phyloP scores from a whole-genome alignment of 2,113 vertebrate species.

The Neolamprologus fasciatus region DNA sequence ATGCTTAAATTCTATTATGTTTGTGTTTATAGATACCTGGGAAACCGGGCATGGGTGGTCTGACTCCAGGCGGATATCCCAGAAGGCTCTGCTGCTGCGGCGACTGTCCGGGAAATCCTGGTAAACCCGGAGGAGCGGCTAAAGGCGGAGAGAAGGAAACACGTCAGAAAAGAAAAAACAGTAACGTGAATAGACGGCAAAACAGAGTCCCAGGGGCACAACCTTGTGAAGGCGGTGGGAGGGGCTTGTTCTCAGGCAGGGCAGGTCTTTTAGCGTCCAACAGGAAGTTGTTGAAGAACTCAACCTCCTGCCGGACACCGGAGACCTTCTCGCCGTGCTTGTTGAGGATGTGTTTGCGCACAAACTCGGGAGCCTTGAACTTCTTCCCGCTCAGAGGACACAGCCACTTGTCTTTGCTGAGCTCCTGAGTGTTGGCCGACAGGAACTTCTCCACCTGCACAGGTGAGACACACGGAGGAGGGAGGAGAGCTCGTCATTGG shows the following conservation, averaged over 20 bases:
- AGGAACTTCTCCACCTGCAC: constrained; percentile 85
- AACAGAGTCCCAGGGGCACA: neutral
- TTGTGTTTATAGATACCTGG: neutral
- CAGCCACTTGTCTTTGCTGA: constrained; percentile 92
- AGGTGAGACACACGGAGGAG: neutral
- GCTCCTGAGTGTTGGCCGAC: constrained; percentile 83
- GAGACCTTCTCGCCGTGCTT: constrained; percentile 86
- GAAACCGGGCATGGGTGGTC: constrained; percentile 61
- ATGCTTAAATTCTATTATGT: neutral
- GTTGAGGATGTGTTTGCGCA: constrained; percentile 91
- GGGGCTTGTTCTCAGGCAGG: constrained; percentile 82
- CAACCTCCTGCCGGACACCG: constrained; percentile 85
- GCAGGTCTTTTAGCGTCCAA: constrained; percentile 83
- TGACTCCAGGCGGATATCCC: constrained; percentile 74
- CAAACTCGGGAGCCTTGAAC: constrained; percentile 94
- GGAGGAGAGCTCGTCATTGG: neutral
- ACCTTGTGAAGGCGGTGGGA: constrained; percentile 78
- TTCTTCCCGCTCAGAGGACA: constrained; percentile 93
- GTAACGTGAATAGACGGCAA: accelerated
- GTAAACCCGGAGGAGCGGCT: constrained; percentile 66
- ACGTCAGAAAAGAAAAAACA: accelerated
- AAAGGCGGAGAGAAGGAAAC: neutral
- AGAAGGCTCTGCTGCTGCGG: constrained; percentile 65
- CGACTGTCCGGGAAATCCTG: constrained; percentile 33
- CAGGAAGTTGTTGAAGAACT: constrained; percentile 89